Conservation (phyloP, 2,888 invertebrate genomes). For the Lacanobia wlatinum region DNA sequence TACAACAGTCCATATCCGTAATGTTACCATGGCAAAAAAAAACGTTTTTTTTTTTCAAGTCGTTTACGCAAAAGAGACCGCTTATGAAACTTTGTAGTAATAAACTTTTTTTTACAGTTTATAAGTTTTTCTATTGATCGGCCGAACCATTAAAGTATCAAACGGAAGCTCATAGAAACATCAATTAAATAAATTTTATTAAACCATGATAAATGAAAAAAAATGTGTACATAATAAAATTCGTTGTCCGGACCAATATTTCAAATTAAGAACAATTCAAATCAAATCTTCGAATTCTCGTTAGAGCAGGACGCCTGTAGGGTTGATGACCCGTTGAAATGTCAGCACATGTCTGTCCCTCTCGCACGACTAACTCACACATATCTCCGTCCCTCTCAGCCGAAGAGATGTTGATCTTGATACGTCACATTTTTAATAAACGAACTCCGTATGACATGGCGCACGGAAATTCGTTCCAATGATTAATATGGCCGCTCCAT, state of each 20-base stretch:
- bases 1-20: slow-evolving; percentile 65
- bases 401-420: slow-evolving; percentile 90
- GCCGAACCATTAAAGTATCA: slow-evolving; percentile 80
- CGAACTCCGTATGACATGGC: slow-evolving; percentile 90
- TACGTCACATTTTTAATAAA: slow-evolving; percentile 91
- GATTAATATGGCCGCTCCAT: slow-evolving; percentile 89
- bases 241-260: slow-evolving; percentile 83
- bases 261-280: slow-evolving; percentile 90
- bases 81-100: slow-evolving; percentile 81
- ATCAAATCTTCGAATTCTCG: slow-evolving; percentile 90
- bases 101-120: slow-evolving; percentile 77
- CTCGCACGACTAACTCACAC: slow-evolving; percentile 74
- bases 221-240: slow-evolving; percentile 75
- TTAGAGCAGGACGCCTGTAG: slow-evolving; percentile 90
- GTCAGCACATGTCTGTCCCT: slow-evolving; percentile 86
- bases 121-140: slow-evolving; percentile 77
- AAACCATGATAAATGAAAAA: slow-evolving; percentile 79
- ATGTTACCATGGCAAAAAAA: slow-evolving; percentile 60
- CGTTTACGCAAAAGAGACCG: slow-evolving; percentile 58
- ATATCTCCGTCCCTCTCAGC: slow-evolving; percentile 80
- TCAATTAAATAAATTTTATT: slow-evolving; percentile 84
- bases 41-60: slow-evolving; percentile 65
- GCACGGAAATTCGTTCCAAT: slow-evolving; percentile 90
- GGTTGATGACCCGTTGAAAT: slow-evolving; percentile 91
- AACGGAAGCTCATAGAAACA: slow-evolving; percentile 85